These are phyloP conservation scores for Albula glossodonta DNA, from an alignment of 2,113 vertebrate species.

Conservation along the genomic window DNA sequence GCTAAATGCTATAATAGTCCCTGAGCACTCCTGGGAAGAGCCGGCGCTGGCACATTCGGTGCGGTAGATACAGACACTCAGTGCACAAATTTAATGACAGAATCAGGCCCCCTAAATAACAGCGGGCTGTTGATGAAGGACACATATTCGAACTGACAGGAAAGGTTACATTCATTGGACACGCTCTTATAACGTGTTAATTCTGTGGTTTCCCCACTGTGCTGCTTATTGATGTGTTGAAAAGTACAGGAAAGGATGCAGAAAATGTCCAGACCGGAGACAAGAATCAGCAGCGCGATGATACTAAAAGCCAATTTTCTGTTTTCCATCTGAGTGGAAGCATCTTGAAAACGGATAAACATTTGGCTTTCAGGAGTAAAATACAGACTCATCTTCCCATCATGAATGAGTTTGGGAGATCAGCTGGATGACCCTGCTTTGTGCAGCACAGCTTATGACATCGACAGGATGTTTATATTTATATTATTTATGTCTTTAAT, in stretches of 20 bases:
- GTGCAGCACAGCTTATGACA: not conserved
- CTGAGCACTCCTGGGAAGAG: not conserved
- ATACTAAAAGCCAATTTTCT: slow-evolving; percentile 72
- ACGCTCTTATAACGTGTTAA: slow-evolving; percentile 9
- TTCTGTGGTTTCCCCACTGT: slow-evolving; percentile 33
- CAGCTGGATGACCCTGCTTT: not conserved
- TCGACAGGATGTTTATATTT: not conserved
- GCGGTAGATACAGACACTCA: not conserved
- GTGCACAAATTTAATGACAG: slow-evolving; percentile 20
- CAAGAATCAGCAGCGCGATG: slow-evolving; percentile 5
- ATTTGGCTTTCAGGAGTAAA: slow-evolving; percentile 57
- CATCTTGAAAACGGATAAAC: slow-evolving; percentile 54
- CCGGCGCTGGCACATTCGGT: not conserved
- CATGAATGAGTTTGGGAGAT: not conserved
- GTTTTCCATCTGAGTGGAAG: slow-evolving; percentile 63
- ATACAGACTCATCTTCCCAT: slow-evolving; percentile 45
- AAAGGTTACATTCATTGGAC: slow-evolving; percentile 28
- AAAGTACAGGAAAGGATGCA: slow-evolving; percentile 35
- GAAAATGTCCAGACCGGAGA: slow-evolving; percentile 34
- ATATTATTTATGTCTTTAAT: no score
- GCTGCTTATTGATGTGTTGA: slow-evolving; percentile 20
- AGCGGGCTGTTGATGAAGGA: not conserved
- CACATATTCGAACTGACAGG: slow-evolving; percentile 14
- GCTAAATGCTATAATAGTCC: not conserved
- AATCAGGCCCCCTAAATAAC: not conserved